These are phyloP conservation scores for Drosophila nr. fundita DNA, from an alignment of 2,888 invertebrate species.

Conservation along the genomic window DNA sequence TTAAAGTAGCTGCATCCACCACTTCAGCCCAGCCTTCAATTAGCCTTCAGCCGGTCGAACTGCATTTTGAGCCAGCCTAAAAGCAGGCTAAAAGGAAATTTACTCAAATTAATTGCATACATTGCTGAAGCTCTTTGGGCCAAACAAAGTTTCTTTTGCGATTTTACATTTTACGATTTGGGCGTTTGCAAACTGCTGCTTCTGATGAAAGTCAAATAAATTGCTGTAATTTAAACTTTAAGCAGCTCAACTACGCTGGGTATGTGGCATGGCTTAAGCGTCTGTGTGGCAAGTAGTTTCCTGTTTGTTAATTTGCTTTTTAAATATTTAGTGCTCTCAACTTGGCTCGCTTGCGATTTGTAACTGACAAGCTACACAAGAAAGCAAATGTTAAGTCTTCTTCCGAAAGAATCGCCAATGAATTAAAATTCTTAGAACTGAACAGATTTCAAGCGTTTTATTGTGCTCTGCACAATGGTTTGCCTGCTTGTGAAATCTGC, in stretches of 20 bases:
- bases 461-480: not conserved
- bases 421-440: not conserved
- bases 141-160: constrained; percentile 10
- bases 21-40: constrained; percentile 15
- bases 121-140: constrained; percentile 7
- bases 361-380: not conserved
- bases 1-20: constrained; percentile 21
- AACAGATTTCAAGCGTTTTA: not conserved
- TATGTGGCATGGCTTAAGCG: not conserved
- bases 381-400: not conserved
- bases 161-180: constrained; percentile 8
- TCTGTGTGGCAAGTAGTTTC: constrained; percentile 1
- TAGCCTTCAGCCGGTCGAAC: constrained; percentile 23
- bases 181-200: not conserved
- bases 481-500: constrained; percentile 4
- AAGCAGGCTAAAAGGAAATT: constrained; percentile 51
- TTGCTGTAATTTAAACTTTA: constrained; percentile 9
- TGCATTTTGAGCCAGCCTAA: constrained; percentile 47
- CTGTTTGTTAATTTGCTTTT: constrained; percentile 4
- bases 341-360: not conserved
- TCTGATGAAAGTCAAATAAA: constrained; percentile 15
- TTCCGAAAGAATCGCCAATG: not conserved
- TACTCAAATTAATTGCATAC: constrained; percentile 69
- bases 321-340: not conserved
- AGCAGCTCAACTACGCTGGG: not conserved